A percentile compares a stretch with the other conserved stretches of the same genome.
phyloP scores from a whole-genome alignment of 2,797 vertebrate genomes.

The Chelon labrosus region DNA sequence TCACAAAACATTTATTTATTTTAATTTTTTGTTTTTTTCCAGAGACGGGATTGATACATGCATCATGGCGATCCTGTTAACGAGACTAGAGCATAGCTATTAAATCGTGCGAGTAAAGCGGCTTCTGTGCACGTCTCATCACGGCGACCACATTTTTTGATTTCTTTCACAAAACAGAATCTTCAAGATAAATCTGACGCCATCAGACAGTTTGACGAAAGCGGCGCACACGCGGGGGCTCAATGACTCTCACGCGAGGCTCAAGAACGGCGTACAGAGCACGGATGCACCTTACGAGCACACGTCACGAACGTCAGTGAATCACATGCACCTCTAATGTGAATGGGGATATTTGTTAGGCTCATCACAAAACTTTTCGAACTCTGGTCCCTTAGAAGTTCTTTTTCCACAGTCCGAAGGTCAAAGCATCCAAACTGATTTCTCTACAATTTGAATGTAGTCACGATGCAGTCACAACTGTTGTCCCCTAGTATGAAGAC shows the following conservation, averaged over 20 bases:
- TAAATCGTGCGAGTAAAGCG: conserved; percentile 19
- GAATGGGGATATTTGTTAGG: conserved; percentile 2
- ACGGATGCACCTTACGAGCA: conserved; percentile 24
- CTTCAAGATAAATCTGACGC: conserved; percentile 6
- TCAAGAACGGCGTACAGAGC: conserved; percentile 21
- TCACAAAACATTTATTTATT: conserved; percentile 5
- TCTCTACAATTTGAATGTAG: conserved; percentile 26
- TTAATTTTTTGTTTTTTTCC: background rate
- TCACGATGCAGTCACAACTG: background rate
- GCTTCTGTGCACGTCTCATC: conserved; percentile 10
- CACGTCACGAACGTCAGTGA: conserved; percentile 22
- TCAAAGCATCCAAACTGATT: conserved; percentile 42
- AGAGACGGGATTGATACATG: conserved; percentile 44
- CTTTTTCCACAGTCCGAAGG: conserved; percentile 25
- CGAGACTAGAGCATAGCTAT: conserved; percentile 18
- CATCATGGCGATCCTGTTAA: conserved; percentile 10
- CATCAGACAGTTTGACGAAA: conserved; percentile 18
- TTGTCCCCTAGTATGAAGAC: background rate
- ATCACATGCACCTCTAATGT: conserved; percentile 23
- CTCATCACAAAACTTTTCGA: background rate
- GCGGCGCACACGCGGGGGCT: conserved; percentile 13
- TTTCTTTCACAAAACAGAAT: conserved; percentile 15
- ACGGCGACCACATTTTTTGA: background rate
- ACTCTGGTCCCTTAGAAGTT: conserved; percentile 36
- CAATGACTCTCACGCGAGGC: background rate